A percentile compares a stretch with the other conserved stretches of the same genome.
phyloP scores from a whole-genome alignment of 2,113 vertebrate genomes.

The Dolichotis patagonum region DNA sequence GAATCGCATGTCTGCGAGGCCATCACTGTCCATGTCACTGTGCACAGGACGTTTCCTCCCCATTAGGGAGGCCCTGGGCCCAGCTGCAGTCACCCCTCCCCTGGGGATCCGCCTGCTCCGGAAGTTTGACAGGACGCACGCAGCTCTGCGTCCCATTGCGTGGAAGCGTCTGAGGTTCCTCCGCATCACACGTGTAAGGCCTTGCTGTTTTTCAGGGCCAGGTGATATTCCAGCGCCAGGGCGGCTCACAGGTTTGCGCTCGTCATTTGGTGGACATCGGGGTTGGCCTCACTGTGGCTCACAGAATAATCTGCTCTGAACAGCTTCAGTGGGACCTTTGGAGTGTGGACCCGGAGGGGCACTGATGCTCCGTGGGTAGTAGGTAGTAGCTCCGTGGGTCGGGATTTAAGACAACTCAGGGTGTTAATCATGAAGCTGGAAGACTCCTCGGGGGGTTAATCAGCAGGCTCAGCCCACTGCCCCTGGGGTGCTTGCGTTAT shows the following conservation, averaged over 20 bases:
- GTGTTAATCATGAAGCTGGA: neutral
- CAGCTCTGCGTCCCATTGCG: accelerated
- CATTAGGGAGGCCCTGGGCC: accelerated
- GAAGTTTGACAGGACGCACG: accelerated
- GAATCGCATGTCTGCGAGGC: accelerated
- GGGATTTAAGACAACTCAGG: neutral
- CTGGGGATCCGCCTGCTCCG: accelerated
- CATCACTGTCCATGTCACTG: accelerated
- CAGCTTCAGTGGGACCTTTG: too few relatives aligned
- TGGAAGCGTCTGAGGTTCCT: accelerated
- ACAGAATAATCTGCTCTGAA: too few relatives aligned
- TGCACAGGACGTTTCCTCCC: neutral
- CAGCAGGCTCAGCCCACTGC: neutral
- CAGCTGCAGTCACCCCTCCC: accelerated
- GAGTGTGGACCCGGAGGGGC: too few relatives aligned
- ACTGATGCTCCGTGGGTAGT: accelerated
- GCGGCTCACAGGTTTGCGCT: accelerated
- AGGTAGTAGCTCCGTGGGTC: accelerated
- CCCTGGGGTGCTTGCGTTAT: neutral
- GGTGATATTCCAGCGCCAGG: accelerated
- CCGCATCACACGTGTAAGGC: accelerated
- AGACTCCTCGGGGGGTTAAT: neutral
- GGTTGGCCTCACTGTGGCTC: too few relatives aligned
- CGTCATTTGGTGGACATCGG: accelerated
- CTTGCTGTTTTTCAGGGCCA: neutral